phyloP scores from a whole-genome alignment of 2,797 vertebrate genomes.

The Amphiprion clarkii region DNA sequence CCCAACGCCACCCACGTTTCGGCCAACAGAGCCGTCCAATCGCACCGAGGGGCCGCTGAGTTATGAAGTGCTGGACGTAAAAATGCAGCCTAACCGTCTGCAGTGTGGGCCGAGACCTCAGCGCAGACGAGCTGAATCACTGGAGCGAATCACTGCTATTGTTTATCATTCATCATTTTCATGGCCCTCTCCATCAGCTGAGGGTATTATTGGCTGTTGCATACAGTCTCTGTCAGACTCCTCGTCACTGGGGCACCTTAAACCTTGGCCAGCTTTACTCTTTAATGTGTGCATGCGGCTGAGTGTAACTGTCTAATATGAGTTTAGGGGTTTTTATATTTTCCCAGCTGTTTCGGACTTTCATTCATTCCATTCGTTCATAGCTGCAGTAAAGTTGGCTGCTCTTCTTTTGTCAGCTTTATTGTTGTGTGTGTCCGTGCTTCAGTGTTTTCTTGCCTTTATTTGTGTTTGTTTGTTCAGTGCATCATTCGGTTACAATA shows the following conservation, averaged over 20 bases:
- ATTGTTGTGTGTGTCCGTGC: not conserved
- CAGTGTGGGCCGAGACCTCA: slow-evolving; percentile 1
- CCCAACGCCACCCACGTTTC: not conserved
- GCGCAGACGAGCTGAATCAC: slow-evolving; percentile 32
- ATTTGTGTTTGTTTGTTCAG: not conserved
- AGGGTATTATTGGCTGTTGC: slow-evolving; percentile 66
- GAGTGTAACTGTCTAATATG: slow-evolving; percentile 22
- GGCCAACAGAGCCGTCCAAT: slow-evolving; percentile 24
- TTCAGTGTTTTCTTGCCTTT: not conserved
- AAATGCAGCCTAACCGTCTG: slow-evolving; percentile 34
- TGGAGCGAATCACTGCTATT: slow-evolving; percentile 44
- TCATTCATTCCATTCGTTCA: slow-evolving; percentile 10
- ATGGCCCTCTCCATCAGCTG: slow-evolving; percentile 72
- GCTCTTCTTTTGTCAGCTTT: not conserved
- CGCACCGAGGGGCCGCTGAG: slow-evolving; percentile 7
- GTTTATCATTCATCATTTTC: slow-evolving; percentile 78
- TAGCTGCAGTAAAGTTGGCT: not conserved
- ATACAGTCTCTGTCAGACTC: slow-evolving; percentile 44
- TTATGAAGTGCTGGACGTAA: slow-evolving; percentile 46
- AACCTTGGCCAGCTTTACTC: slow-evolving; percentile 28
- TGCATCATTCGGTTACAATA: slow-evolving; percentile 2
- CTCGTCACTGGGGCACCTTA: slow-evolving; percentile 57
- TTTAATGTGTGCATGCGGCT: slow-evolving; percentile 2
- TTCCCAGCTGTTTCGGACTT: slow-evolving; percentile 33
- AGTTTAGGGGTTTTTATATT: slow-evolving; percentile 39